These are phyloP conservation scores for Callyntrura guangdongensis DNA, from an alignment of 2,888 invertebrate species.

Conservation along the genomic window DNA sequence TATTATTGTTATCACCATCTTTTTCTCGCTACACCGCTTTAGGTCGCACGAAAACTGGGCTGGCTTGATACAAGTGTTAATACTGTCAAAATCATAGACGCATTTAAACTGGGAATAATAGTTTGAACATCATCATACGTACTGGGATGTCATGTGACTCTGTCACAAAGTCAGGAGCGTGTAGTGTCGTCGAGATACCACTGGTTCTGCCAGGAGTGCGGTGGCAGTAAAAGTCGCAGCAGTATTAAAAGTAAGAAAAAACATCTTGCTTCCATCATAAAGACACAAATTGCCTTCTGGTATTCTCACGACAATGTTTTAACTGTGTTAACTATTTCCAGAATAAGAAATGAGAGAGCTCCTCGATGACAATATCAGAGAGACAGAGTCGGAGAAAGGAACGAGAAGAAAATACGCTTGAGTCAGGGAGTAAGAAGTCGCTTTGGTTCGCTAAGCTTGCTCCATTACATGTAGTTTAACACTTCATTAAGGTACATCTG, in stretches of 20 bases:
- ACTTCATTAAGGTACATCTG: constrained; percentile 69
- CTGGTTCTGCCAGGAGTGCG: not conserved
- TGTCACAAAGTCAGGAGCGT: constrained; percentile 23
- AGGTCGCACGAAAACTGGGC: not conserved
- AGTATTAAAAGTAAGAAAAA: constrained; percentile 39
- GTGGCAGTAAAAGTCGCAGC: constrained; percentile 8
- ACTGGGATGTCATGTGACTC: not conserved
- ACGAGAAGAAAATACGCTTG: not conserved
- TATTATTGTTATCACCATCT: constrained; percentile 32
- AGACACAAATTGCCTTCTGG: constrained; percentile 67
- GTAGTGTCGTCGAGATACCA: too few relatives aligned
- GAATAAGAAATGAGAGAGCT: constrained; percentile 44
- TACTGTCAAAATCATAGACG: not conserved
- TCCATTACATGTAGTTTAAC: constrained; percentile 74
- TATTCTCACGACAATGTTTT: constrained; percentile 69
- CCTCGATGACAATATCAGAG: not conserved
- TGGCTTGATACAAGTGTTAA: not conserved
- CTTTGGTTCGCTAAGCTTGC: constrained; percentile 48
- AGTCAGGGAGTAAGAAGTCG: not conserved
- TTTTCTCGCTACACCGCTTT: not conserved
- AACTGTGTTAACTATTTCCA: constrained; percentile 46
- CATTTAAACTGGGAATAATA: constrained; percentile 26
- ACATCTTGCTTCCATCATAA: constrained; percentile 71
- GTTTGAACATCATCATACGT: constrained; percentile 40
- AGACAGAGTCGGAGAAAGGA: not conserved